Base-by-base conservation (phyloP, 2,113 vertebrate genomes). In the Aleadryas rufinucha region DNA sequence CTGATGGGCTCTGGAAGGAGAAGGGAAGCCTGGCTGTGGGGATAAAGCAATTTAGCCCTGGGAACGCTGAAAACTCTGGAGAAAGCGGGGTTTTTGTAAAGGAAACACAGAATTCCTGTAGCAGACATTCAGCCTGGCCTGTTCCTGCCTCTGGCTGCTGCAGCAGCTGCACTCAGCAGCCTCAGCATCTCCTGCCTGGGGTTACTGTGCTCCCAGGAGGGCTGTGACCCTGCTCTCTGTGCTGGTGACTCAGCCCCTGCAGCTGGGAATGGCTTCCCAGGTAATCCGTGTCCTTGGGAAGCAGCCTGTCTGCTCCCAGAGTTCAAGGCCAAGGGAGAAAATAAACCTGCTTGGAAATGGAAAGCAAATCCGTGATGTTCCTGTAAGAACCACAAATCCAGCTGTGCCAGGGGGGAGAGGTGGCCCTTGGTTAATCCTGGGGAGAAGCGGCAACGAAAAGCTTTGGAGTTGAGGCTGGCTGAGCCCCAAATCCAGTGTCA, bases 121-220 rank as follows among this genome's bases (percentile, higher is more conserved):
- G 16, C 11, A 45, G 33, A 6, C 0, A 0, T 11, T 7, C 1
- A 4, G 18, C n/a, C 64, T 64, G 56, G 37, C 45, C 21, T 5
- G 16, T 5, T 44, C 76, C 76, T 74, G 64, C 9, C 45, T 15
- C 75, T 63, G 91, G n/a, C 59, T 93, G 61, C 77, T 53, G 60
- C 81, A 53, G 39, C 17, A 33, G 3, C 37, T 60, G 49, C 31
- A 2, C 61, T 72, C 7, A 37, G 63, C 84, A 76, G 44, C 66
- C 72, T 45, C 41, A 75, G 70, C 56, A 65, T 42, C 41, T 68
- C 85, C 77, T 84, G 72, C 13, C 56, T 39, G 81, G 37, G 33
- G 39, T 71, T 16, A 16, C 7, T 18, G 47, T 63, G 61, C 42
- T 57, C 45, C 71, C 44, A 17, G 66, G 18, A 33, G 3, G 68